Evolutionary conservation across 2,888 invertebrate species (phyloP), one percentile per base, ranked within the genome.

Genomic region (Folsomia candida): DNA sequence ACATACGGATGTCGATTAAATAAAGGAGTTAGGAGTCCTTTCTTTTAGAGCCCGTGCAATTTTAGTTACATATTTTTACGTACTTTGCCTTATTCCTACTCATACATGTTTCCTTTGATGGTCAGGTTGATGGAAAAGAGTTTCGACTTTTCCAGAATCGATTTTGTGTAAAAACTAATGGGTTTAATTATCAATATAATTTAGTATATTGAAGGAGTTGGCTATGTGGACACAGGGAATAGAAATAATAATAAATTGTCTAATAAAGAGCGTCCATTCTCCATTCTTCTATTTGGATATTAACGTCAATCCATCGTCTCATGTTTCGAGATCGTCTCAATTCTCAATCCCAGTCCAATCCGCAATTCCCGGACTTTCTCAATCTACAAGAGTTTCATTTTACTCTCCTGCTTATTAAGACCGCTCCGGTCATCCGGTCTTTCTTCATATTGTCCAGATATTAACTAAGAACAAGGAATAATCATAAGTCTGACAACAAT

Each of bases 401-500:
- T 64, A 64, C 47, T 54, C n/a, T 54, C 22, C n/a, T 54, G 18
- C 54, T 64, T 64, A 51, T 64, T 64, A 29, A 64, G 37, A 22
- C 20, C 63, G 47, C 47, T 64, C 54, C 4, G 20, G 54, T 54
- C 63, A 64, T 64, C 63, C 63, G 63, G 63, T 51, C 24, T 22
- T 11, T 11, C 20, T 28, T 25, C 22, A 29, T 64, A 51, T 51
- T 20, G 54, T 54, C 54, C 14, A 22, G 54, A 54, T 54, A 54
- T 54, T 54, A 54, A 54, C 54, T 54, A 54, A 54, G 54, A 54
- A 54, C 54, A 54, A 37, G 63, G 62, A 37, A 64, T 47, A 64
- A 64, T 64, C 63, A 64, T 64, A 64, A 64, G 63, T 64, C 63
- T 64, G 37, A 51, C 47, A 64, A 64, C 37, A 64, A 64, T 64